Conservation (phyloP, 1,140 invertebrate species). For the Ooceraea biroi region DNA sequence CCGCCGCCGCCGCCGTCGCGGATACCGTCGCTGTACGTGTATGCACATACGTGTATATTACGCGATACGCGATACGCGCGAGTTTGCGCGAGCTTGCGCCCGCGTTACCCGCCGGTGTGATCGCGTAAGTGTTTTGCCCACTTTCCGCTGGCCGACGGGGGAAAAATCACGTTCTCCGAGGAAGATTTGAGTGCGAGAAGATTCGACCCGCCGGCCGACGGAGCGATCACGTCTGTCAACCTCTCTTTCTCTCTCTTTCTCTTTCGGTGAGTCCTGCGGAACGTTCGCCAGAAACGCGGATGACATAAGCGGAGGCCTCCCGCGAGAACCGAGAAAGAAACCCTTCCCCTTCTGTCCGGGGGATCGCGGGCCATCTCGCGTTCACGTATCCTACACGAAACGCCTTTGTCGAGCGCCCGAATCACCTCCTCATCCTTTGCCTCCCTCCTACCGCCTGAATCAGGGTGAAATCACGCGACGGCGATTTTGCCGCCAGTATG, state of each 20-base stretch:
- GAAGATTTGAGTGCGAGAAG: slow-evolving; percentile 7
- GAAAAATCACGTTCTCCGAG: neutral
- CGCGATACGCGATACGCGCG: neutral
- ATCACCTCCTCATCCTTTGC: neutral
- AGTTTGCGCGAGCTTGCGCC: neutral
- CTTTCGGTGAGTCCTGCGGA: slow-evolving; percentile 68
- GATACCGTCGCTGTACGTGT: neutral
- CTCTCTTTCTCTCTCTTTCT: neutral
- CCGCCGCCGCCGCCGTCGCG: neutral
- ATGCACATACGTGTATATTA: neutral
- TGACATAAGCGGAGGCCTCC: slow-evolving; percentile 54
- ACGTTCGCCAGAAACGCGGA: slow-evolving; percentile 49
- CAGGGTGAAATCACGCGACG: neutral
- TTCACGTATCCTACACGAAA: neutral
- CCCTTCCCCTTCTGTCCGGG: too few species aligned
- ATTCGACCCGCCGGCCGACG: slow-evolving; percentile 7
- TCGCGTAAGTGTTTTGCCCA: neutral
- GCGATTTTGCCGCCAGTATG: neutral
- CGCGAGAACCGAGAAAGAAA: neutral
- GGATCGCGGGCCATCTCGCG: neutral
- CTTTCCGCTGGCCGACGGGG: neutral
- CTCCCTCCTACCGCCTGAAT: neutral
- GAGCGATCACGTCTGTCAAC: neutral
- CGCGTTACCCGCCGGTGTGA: neutral
- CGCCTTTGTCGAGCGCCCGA: neutral